phyloP scores from a whole-genome alignment of 1,140 invertebrate species.

The Drosophila kepulauana region DNA sequence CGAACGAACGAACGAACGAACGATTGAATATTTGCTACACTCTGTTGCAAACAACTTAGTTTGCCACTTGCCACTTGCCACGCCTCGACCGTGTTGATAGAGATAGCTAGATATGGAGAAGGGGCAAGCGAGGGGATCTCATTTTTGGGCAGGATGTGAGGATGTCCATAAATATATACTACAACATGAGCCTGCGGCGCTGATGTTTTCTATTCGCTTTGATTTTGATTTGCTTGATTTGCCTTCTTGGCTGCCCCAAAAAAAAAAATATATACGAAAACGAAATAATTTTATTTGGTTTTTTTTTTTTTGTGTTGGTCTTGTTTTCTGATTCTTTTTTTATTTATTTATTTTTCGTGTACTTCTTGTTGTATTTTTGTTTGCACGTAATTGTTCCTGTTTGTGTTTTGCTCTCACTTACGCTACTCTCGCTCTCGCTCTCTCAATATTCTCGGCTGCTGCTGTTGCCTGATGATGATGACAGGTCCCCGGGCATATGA shows the following conservation, averaged over 20 bases:
- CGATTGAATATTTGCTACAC: slow-evolving; percentile 36
- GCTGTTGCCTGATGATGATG: slow-evolving; percentile 49
- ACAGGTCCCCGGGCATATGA: slow-evolving; percentile 49
- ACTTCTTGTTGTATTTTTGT: slow-evolving; percentile 47
- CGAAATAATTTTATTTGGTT: slow-evolving; percentile 44
- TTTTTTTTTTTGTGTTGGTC: slow-evolving; percentile 8
- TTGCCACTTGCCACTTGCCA: slow-evolving; percentile 6
- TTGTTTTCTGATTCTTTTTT: slow-evolving; percentile 7
- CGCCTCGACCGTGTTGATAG: background rate
- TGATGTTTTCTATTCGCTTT: slow-evolving; percentile 58
- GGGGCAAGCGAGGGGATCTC: background rate
- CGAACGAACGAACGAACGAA: background rate
- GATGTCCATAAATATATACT: slow-evolving; percentile 34
- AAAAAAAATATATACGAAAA: slow-evolving; percentile 20
- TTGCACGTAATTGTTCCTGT: slow-evolving; percentile 63
- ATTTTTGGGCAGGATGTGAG: slow-evolving; percentile 11
- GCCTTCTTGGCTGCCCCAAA: slow-evolving; percentile 37
- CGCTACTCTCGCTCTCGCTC: background rate
- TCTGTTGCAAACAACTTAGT: slow-evolving; percentile 17
- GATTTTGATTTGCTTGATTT: slow-evolving; percentile 74
- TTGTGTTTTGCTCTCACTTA: slow-evolving; percentile 36
- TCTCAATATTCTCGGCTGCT: background rate
- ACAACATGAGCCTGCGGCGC: slow-evolving; percentile 47
- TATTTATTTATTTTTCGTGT: background rate
- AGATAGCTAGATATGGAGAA: too few species aligned